Evolutionary conservation across 1,140 invertebrate species (phyloP), one percentile per base, ranked within the genome.

Genomic region (Cotesia chilonis): DNA sequence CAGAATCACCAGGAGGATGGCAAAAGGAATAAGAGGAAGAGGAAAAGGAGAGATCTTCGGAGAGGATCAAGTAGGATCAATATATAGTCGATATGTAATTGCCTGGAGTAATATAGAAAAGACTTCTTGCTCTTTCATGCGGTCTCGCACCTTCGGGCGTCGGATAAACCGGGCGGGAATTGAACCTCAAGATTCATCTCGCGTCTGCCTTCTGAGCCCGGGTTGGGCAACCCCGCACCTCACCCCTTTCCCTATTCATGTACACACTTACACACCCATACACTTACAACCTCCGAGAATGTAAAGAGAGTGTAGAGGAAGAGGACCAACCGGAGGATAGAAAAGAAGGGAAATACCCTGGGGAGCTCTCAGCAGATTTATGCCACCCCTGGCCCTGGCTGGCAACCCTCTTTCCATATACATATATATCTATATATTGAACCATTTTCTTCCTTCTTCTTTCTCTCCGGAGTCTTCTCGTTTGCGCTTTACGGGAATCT

Each of bases 281-380:
- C 6, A 47, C 4, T 28, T 28, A 28, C 28, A 28, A 47, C 41
- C 41, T 5, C 10, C 41, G 28, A 28, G 28, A 28, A 28, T 28
- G 28, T 28, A 28, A 28, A 47, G 41, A 47, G 41, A 47, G 10
- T 47, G 41, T 47, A 47, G 10, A 47, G 41, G 10, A 10, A 73
- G 72, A 69, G 54, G 36, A 69, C 68, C 72, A 72, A 68, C 74
- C 74, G 72, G 61, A 61, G 63, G 74, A 60, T 73, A 54, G 77
- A 77, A 80, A 82, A 82, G 78, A 80, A 81, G 80, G 79, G 82
- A 84, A 82, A 85, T 80, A 82, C 85, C 79, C 83, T 68, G 70
- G 83, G 83, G 85, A 85, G 78, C 81, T 80, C 79, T 84, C 83
- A 79, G 83, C 82, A 84, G 84, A 85, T 86, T 86, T 85, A 85